These are phyloP conservation scores for Latheticus oryzae DNA, from an alignment of 2,888 invertebrate genomes.

Conservation along the genomic window DNA sequence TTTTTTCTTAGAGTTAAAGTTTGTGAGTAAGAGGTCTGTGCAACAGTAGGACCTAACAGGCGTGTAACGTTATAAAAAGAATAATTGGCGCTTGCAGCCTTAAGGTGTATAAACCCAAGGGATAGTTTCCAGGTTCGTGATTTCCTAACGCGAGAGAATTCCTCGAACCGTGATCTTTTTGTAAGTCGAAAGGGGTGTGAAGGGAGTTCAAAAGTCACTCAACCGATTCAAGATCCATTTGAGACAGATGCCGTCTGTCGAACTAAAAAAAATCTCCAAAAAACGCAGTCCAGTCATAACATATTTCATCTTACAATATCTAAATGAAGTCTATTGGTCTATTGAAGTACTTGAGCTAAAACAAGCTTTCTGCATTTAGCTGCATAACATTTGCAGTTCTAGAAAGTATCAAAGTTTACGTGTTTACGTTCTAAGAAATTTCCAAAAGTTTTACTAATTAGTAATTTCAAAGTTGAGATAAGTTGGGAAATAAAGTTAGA, in stretches of 20 bases:
- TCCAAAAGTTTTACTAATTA: conserved; percentile 1
- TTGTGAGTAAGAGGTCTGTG: too few relatives aligned
- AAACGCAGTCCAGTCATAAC: too few relatives aligned
- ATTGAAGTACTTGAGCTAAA: too few relatives aligned
- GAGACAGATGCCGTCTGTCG: conserved; percentile 33
- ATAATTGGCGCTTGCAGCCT: conserved; percentile 31
- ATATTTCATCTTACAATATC: too few relatives aligned
- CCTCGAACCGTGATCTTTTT: conserved; percentile 16
- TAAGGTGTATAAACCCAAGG: conserved; percentile 20
- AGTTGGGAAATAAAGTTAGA: too few relatives aligned
- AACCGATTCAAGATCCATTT: conserved; percentile 24
- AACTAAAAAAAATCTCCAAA: too few relatives aligned
- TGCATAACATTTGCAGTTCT: too few relatives aligned
- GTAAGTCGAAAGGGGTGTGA: neutral
- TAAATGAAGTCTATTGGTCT: too few relatives aligned
- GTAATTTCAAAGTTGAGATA: too few relatives aligned
- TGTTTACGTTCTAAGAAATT: conserved; percentile 5
- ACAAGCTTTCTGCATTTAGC: too few relatives aligned
- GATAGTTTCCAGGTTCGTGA: conserved; percentile 40
- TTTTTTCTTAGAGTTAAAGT: too few relatives aligned
- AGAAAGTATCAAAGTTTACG: too few relatives aligned
- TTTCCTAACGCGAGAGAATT: conserved; percentile 24
- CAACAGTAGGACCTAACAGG: conserved; percentile 30
- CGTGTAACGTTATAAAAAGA: conserved; percentile 29
- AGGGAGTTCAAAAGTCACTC: conserved; percentile 9